These are phyloP conservation scores for Eleginops maclovinus DNA, from an alignment of 2,113 vertebrate species.

Conservation along the genomic window DNA sequence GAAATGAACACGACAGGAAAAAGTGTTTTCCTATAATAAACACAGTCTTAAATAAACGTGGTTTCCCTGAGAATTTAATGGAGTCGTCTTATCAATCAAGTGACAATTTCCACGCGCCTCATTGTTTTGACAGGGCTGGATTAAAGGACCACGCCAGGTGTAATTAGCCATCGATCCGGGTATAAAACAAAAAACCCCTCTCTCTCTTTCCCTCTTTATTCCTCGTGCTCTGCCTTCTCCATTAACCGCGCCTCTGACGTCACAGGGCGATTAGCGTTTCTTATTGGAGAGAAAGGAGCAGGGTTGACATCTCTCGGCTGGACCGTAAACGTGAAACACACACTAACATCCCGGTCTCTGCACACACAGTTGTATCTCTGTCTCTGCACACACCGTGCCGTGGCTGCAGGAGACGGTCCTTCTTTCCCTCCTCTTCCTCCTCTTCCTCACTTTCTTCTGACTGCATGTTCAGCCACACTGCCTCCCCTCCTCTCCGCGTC, in stretches of 20 bases:
- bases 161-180: constrained; percentile 94
- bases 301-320: constrained; percentile 68
- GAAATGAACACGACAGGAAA: not conserved
- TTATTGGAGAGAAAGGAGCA: constrained; percentile 85
- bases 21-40: not conserved
- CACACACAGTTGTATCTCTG: not conserved
- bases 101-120: constrained; percentile 23
- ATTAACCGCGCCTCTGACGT: constrained; percentile 93
- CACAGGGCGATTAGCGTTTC: constrained; percentile 91
- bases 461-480: constrained; percentile 82
- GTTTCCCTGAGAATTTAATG: constrained; percentile 24
- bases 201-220: not conserved
- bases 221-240: constrained; percentile 42
- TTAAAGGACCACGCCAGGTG: constrained; percentile 86
- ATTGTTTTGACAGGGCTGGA: constrained; percentile 72
- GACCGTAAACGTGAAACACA: constrained; percentile 50
- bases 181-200: constrained; percentile 40
- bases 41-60: not conserved
- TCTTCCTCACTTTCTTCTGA: constrained; percentile 52
- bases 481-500: constrained; percentile 62
- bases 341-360: too few species aligned
- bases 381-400: constrained; percentile 34
- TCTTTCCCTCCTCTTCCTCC: constrained; percentile 34
- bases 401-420: constrained; percentile 52
- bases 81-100: constrained; percentile 45